Conservation (phyloP, 2,113 vertebrate species). For the Chaetura pelagica region DNA sequence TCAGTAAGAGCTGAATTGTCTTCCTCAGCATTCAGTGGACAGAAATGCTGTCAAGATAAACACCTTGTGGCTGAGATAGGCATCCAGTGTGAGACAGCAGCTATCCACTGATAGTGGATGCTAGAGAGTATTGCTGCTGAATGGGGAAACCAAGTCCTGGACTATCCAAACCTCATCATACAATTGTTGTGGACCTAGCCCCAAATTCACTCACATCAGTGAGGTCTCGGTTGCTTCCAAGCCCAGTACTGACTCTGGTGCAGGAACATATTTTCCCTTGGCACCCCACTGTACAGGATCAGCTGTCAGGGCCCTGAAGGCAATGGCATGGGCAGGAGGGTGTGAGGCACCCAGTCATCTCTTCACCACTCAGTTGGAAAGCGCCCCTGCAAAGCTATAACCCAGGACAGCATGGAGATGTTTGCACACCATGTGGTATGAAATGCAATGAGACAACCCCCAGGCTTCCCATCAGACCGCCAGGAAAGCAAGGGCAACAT, state of each 20-base stretch:
- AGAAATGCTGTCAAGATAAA: background rate
- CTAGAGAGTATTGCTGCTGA: background rate
- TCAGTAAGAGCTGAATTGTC: background rate
- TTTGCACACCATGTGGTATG: fast-evolving
- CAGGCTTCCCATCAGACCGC: fast-evolving
- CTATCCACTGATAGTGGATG: background rate
- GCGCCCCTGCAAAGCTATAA: background rate
- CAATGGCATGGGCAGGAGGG: background rate
- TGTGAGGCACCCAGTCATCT: background rate
- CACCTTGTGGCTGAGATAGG: background rate
- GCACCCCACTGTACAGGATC: fast-evolving
- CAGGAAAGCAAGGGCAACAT: background rate
- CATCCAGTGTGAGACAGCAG: background rate
- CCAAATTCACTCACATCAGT: too few relatives aligned
- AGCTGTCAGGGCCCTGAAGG: fast-evolving
- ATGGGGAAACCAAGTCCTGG: background rate
- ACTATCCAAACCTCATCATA: background rate
- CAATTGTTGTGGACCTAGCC: background rate
- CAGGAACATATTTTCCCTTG: fast-evolving
- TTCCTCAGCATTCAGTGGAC: background rate
- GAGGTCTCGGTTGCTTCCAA: background rate
- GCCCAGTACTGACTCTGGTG: background rate
- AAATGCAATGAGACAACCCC: background rate
- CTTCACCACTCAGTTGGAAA: background rate
- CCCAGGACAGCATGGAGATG: background rate